Conservation (phyloP, 23 tunicate genomes). For the Trididemnum clinides region DNA sequence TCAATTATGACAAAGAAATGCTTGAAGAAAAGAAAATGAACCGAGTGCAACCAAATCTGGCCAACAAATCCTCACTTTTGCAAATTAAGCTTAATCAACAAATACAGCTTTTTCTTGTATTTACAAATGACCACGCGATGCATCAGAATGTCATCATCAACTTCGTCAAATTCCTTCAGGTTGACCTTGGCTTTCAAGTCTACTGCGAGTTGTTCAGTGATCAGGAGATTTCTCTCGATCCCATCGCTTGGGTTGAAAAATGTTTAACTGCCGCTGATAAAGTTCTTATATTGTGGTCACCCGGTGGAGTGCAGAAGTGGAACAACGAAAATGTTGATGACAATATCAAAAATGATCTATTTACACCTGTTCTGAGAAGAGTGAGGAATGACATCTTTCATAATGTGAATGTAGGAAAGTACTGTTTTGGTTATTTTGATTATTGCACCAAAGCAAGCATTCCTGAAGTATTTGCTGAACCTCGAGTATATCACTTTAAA, state of each 20-base stretch:
- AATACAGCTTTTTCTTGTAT: conserved; percentile 20
- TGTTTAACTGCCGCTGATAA: conserved; percentile 43
- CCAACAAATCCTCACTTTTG: too few relatives aligned
- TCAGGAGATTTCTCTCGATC: conserved; percentile 1
- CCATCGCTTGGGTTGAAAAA: conserved; percentile 41
- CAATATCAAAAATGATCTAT: conserved; percentile 1
- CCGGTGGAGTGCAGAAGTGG: conserved; percentile 18
- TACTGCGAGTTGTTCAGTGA: conserved; percentile 27
- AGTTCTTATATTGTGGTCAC: conserved; percentile 54
- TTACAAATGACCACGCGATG: conserved; percentile 49
- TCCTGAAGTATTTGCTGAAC: conserved; percentile 32
- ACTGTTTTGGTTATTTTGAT: conserved; percentile 54
- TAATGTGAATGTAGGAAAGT: conserved; percentile 40
- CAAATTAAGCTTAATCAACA: too few relatives aligned
- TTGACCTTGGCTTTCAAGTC: conserved; percentile 72
- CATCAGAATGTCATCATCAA: conserved; percentile 46
- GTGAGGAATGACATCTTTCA: conserved; percentile 34
- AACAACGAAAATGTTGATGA: background rate
- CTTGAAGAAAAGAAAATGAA: too few relatives aligned
- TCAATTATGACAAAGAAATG: too few relatives aligned
- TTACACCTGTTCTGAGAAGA: conserved; percentile 48
- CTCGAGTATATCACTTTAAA: conserved; percentile 5
- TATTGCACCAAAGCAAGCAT: conserved; percentile 36
- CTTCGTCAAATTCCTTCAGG: conserved; percentile 59
- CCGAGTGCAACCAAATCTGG: too few relatives aligned